Percentiles rank a stretch among this genome's conserved stretches.
phyloP scores from a whole-genome alignment of 2,888 invertebrate species.

The Gryllus longicercus region DNA sequence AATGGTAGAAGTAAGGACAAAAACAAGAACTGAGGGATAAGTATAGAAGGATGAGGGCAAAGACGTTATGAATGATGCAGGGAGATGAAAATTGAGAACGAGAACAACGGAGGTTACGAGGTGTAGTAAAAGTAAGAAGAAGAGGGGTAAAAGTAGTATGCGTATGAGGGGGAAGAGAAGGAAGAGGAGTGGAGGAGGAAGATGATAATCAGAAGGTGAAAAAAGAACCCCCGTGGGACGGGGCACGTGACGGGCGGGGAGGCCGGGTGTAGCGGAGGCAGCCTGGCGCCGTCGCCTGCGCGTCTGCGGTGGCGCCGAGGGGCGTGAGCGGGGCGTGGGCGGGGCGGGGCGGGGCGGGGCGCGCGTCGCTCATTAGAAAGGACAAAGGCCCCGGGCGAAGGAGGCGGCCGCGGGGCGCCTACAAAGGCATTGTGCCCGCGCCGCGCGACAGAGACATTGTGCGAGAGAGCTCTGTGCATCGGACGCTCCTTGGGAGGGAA shows the following conservation, averaged over 20 bases:
- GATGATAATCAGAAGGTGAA: too few relatives aligned
- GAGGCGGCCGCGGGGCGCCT: background rate
- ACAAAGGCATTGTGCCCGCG: background rate
- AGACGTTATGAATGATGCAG: too few relatives aligned
- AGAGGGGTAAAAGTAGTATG: too few relatives aligned
- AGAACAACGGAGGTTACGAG: too few relatives aligned
- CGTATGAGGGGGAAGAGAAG: too few relatives aligned
- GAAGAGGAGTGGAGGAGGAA: too few relatives aligned
- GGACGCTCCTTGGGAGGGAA: too few relatives aligned
- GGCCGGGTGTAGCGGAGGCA: background rate
- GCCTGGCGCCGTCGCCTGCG: background rate
- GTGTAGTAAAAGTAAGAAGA: too few relatives aligned
- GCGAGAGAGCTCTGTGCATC: background rate
- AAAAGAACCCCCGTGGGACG: background rate
- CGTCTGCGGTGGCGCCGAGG: background rate
- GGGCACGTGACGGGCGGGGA: background rate
- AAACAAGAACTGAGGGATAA: too few relatives aligned
- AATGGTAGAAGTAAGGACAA: too few relatives aligned
- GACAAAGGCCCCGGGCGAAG: background rate
- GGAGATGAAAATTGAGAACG: too few relatives aligned
- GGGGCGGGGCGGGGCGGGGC: background rate
- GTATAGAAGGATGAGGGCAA: too few relatives aligned
- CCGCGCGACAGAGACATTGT: conserved; percentile 17
- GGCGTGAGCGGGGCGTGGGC: background rate
- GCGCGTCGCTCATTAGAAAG: conserved; percentile 1